Base-by-base conservation (phyloP, 2,888 invertebrate genomes). In the Tinea trinotella region DNA sequence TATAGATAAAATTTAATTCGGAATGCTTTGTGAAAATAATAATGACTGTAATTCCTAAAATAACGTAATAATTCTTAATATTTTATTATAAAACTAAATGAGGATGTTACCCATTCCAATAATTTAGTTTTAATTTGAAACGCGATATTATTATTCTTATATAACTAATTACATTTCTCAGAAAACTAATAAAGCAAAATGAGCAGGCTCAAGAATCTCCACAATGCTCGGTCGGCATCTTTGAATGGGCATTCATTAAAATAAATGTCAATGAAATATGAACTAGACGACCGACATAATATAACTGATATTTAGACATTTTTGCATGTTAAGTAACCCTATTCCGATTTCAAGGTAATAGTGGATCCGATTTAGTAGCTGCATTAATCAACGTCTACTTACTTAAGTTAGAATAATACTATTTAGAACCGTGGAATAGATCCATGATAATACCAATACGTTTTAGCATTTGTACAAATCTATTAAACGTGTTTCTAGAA, bases 311-410 rank as follows among this genome's bases (percentile, higher is more conserved):
- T 19, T 46, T 46, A 19, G 46, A 19, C 46, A 46, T 46, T 46
- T 46, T 46, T 46, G 46, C 46, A 46, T 46, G 19, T 46, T 40
- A 46, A 46, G 19, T 19, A 46, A 46, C 19, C 19, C 46, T 17
- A 46, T 40, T 7, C 15, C 13, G 5, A 46, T n/a, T 19, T 46
- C 46, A 46, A 46, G 46, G 46, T 9, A 19, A 40, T 6, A 40
- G 40, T 40, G 40, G 40, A 40, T 40, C 40, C 13, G 40, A 15
- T 40, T 40, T 40, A 40, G 15, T 15, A 12, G 40, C 15, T 15
- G 20, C 48, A 48, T 48, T 48, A 48, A 48, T 48, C 48, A 48
- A 48, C 17, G 48, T 48, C 48, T 48, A 18, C 48, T 48, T 20
- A 19, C n/a, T n/a, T n/a, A n/a, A n/a, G n/a, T n/a, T n/a, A n/a